Percentiles rank a stretch among this genome's conserved stretches.
Conservation (phyloP, 2,888 invertebrate genomes). For the Spisula subtruncata region DNA sequence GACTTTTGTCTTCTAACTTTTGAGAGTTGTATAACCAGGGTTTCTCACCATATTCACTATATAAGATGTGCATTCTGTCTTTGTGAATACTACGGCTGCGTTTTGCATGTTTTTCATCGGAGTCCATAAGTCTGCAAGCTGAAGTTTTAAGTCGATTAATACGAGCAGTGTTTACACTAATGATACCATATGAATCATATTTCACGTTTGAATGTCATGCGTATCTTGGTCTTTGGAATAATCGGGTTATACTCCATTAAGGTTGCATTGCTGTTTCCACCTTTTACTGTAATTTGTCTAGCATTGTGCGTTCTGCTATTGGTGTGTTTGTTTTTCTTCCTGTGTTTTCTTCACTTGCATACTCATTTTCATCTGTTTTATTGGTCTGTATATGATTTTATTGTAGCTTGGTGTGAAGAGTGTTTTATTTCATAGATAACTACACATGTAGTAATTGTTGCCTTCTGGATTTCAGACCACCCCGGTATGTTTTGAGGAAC, state of each 20-base stretch:
- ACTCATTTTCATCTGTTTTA: not conserved
- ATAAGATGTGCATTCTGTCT: no score
- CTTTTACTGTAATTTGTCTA: not conserved
- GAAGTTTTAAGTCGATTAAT: not conserved
- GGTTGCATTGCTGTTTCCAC: not conserved
- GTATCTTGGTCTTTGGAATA: not conserved
- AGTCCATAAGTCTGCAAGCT: not conserved
- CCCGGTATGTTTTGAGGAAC: conserved; percentile 62
- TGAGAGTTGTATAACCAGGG: no score
- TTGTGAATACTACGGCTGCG: no score
- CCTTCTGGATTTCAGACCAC: conserved; percentile 64
- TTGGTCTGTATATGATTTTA: not conserved
- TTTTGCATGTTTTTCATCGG: no score
- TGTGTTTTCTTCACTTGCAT: not conserved
- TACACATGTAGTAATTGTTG: conserved; percentile 33
- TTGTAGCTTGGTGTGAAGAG: not conserved
- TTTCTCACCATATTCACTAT: no score
- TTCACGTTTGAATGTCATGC: not conserved
- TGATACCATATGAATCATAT: not conserved
- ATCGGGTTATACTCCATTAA: not conserved
- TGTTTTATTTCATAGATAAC: not conserved
- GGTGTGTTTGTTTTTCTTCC: not conserved
- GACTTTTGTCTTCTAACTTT: no score
- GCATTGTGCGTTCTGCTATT: not conserved
- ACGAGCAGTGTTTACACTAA: not conserved